These are phyloP conservation scores for Sternarchorhynchus goeldii DNA, from an alignment of 2,797 vertebrate species.

Conservation along the genomic window DNA sequence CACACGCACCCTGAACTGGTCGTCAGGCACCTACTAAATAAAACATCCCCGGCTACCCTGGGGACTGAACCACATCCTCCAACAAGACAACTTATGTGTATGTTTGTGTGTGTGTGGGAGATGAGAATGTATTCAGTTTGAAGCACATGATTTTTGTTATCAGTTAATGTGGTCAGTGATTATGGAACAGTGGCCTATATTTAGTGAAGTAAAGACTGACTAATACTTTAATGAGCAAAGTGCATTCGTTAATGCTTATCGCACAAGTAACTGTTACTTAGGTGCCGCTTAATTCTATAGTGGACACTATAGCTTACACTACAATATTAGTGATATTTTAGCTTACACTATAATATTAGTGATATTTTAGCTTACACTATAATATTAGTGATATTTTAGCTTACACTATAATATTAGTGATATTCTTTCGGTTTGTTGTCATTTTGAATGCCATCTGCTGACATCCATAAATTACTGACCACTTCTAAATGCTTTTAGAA, in stretches of 20 bases:
- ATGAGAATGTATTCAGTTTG: too few relatives aligned
- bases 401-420: background rate
- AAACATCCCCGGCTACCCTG: slow-evolving; percentile 29
- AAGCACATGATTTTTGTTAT: background rate
- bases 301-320: too few relatives aligned
- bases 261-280: background rate
- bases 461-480: too few relatives aligned
- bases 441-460: too few relatives aligned
- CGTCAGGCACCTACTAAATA: slow-evolving; percentile 38
- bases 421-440: background rate
- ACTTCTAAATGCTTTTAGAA: too few relatives aligned
- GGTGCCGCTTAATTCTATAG: background rate
- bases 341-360: too few relatives aligned
- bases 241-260: background rate
- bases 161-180: slow-evolving; percentile 1
- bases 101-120: background rate
- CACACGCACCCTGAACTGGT: background rate
- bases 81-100: background rate
- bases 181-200: background rate
- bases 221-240: background rate
- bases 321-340: too few relatives aligned
- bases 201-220: background rate
- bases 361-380: too few relatives aligned
- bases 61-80: slow-evolving; percentile 32
- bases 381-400: too few relatives aligned